phyloP scores from a whole-genome alignment of 2,888 invertebrate genomes.

The Pandemis cinnamomeana region DNA sequence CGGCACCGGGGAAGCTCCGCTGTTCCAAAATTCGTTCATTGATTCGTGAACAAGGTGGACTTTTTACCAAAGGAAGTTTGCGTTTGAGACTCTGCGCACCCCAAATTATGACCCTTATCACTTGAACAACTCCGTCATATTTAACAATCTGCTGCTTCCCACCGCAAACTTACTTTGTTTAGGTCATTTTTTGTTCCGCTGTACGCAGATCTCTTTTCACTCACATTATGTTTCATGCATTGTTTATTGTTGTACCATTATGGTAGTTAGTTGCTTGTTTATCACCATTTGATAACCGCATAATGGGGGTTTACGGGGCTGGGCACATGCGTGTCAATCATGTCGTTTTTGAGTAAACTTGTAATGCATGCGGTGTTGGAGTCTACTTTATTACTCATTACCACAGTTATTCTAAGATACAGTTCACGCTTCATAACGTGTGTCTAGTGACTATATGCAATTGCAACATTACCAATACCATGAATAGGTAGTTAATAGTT shows the following conservation, averaged over 20 bases:
- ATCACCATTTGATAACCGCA: constrained; percentile 55
- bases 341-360: constrained; percentile 19
- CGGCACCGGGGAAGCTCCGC: constrained; percentile 45
- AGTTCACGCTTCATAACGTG: constrained; percentile 50
- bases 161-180: constrained; percentile 47
- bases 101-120: constrained; percentile 45
- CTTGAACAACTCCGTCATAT: constrained; percentile 25
- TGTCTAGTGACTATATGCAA: constrained; percentile 42
- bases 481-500: constrained; percentile 53
- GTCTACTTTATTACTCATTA: constrained; percentile 18
- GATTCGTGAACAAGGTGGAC: constrained; percentile 47
- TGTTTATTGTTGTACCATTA: constrained; percentile 52
- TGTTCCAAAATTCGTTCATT: constrained; percentile 48
- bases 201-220: constrained; percentile 78
- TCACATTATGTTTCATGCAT: constrained; percentile 66
- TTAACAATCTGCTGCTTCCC: constrained; percentile 38
- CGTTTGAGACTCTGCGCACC: constrained; percentile 40
- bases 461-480: constrained; percentile 41
- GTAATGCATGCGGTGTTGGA: constrained; percentile 49
- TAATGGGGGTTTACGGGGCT: constrained; percentile 50
- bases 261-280: constrained; percentile 56
- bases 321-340: constrained; percentile 51
- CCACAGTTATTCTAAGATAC: constrained; percentile 2
- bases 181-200: constrained; percentile 53
- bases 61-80: constrained; percentile 46